Base-by-base conservation (phyloP, 2,888 invertebrate species). In the Troides oblongomaculatus region DNA sequence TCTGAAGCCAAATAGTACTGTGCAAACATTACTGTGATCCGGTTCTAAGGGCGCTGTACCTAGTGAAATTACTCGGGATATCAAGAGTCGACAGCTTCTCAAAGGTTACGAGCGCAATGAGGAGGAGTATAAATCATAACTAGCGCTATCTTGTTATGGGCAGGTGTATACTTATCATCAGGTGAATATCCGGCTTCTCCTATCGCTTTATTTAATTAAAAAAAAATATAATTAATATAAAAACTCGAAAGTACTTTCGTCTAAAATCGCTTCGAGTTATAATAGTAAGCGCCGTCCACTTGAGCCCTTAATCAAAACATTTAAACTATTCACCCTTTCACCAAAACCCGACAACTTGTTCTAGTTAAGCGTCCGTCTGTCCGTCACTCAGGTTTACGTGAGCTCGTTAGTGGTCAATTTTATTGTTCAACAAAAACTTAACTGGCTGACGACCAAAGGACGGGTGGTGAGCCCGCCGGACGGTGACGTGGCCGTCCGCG, bases 321-420 rank as follows among this genome's bases (percentile, higher is more conserved):
- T 61, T 17, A 57, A 53, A 64, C 56, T 21, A 59, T 61, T 62
- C 56, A 69, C 53, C 70, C 67, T 71, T 77, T 75, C 74, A 73
- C 68, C 61, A 59, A 63, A 66, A 63, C 68, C 83, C 85, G 84
- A 88, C 86, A 84, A 78, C 82, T 86, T 82, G 80, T 83, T 88
- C 83, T 73, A 76, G 78, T 81, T 82, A 86, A 86, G 81, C 82
- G 86, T 86, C 83, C 68, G 69, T 74, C 77, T 3, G 23, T 18
- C 77, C 77, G 77, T 85, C 85, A 81, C 81, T 77, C 74, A 81
- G 80, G 78, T 64, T 62, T 78, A 75, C 74, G 68, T 63, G 73
- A 53, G 39, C 78, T 87, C 81, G 81, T 86, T 83, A 83, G 70
- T 62, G 59, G 64, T 69, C 50, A 50, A 36, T 76, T 76, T 72